Conservation (phyloP, 1,140 invertebrate species). For the Hermetia illucens region DNA sequence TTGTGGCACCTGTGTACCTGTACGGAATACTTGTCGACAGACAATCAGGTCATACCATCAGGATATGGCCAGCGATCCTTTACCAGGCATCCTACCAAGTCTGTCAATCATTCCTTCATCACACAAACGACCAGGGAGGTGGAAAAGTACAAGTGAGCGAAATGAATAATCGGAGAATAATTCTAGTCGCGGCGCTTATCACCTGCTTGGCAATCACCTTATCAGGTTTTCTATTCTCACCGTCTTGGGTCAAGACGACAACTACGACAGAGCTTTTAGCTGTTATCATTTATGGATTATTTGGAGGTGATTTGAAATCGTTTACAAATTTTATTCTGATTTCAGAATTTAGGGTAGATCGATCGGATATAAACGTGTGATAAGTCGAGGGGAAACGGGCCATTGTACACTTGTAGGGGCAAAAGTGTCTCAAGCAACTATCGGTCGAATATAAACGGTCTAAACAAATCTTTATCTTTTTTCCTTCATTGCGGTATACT, state of each 20-base stretch:
- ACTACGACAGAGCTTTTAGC: slow-evolving; percentile 26
- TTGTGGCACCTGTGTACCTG: slow-evolving; percentile 25
- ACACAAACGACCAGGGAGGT: slow-evolving; percentile 23
- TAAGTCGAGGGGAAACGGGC: no score
- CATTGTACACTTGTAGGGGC: no score
- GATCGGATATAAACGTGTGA: no score
- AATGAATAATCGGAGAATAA: slow-evolving; percentile 17
- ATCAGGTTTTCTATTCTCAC: slow-evolving; percentile 24
- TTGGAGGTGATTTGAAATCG: slow-evolving; percentile 19
- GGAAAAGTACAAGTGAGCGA: slow-evolving; percentile 23
- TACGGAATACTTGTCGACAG: slow-evolving; percentile 28
- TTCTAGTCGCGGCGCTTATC: slow-evolving; percentile 22
- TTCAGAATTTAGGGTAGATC: no score
- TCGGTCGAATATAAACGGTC: no score
- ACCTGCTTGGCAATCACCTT: slow-evolving; percentile 23
- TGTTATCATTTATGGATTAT: slow-evolving; percentile 25
- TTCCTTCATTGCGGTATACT: no score
- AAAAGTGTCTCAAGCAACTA: no score
- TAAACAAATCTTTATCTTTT: no score
- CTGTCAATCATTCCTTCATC: slow-evolving; percentile 25
- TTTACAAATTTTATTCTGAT: no score
- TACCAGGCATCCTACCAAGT: slow-evolving; percentile 26
- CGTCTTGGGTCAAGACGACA: slow-evolving; percentile 23
- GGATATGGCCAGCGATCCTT: slow-evolving; percentile 27
- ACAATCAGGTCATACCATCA: slow-evolving; percentile 24